Base-by-base conservation (phyloP, 2,797 vertebrate species). In the Nyctalus aviator region DNA sequence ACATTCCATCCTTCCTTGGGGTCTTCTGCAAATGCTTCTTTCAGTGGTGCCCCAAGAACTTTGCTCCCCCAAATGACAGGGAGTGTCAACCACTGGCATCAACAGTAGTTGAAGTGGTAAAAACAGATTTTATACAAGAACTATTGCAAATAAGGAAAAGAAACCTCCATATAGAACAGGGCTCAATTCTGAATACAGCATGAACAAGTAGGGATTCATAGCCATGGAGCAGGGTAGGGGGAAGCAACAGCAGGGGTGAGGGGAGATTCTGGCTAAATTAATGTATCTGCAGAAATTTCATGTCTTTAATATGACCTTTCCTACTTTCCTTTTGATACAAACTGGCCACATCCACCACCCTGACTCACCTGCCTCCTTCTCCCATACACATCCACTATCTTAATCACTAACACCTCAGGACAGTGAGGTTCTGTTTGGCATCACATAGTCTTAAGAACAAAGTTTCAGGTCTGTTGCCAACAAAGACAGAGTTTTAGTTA, bases 221-320 rank as follows among this genome's bases (percentile, higher is more conserved):
- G 5, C 2, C 46, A 48, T 55, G 55, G 8, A 59, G 10, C 7
- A 8, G 1, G 32, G 14, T 21, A 2, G 11, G 2, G 7, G 13
- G 10, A 64, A 32, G 35, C 72, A 77, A 73, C 30, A 11, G 32
- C 44, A 68, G 6, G 35, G n/a, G 18, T 37, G 17, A 69, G 5
- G 11, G 8, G 17, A n/a, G 27, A 71, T 3, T 30, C 4, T 76
- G 25, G 14, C 23, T 68, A 55, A 90, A 21, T 35, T 32, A 68
- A 68, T 35, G n/a, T 20, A 66, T 32, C n/a, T 32, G 64, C 64
- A 68, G 8, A 68, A 68, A 68, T 32, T 35, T 35, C n/a, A 35
- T 68, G n/a, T 68, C n/a, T 68, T 35, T 68, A 68, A 68, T 30
- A 35, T 68, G n/a, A 68, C 17, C 64, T 68, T 68, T 68, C 8